Evolutionary conservation across 92 coral and sea anemone species (phyloP).

Genomic region (Desmophyllum pertusum): DNA sequence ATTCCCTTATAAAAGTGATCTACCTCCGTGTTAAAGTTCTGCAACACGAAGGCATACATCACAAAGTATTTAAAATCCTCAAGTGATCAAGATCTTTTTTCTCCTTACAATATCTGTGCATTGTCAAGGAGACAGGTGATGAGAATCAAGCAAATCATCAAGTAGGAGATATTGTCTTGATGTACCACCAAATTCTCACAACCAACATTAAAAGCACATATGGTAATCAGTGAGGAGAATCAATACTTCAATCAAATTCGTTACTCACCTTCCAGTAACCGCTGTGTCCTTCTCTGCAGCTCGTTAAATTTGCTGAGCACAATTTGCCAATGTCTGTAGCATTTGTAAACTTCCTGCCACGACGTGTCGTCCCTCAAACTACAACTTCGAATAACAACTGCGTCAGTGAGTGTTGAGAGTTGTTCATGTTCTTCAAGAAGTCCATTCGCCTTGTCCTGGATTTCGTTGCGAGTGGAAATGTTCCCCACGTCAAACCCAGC

Average conservation of each 20-base stretch:
- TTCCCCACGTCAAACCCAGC: conserved; percentile 41
- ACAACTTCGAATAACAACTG: conserved; percentile 23
- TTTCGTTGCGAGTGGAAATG: conserved; percentile 37
- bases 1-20: too few species aligned
- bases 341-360: conserved; percentile 82
- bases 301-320: conserved; percentile 75
- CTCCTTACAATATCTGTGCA: too few species aligned
- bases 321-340: conserved; percentile 83
- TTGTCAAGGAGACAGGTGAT: too few species aligned
- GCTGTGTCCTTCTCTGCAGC: conserved; percentile 72
- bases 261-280: conserved; percentile 70
- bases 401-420: conserved; percentile 27
- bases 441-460: conserved; percentile 31
- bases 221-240: background rate
- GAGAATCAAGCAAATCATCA: too few species aligned
- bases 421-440: conserved; percentile 55
- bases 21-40: too few species aligned
- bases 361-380: conserved; percentile 27
- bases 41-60: too few species aligned
- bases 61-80: too few species aligned
- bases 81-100: too few species aligned
- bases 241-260: too few species aligned
- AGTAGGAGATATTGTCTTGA: too few species aligned
- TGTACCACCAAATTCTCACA: background rate
- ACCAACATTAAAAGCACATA: background rate